Base-by-base conservation (phyloP, 1,140 invertebrate species). In the Hermetia illucens region DNA sequence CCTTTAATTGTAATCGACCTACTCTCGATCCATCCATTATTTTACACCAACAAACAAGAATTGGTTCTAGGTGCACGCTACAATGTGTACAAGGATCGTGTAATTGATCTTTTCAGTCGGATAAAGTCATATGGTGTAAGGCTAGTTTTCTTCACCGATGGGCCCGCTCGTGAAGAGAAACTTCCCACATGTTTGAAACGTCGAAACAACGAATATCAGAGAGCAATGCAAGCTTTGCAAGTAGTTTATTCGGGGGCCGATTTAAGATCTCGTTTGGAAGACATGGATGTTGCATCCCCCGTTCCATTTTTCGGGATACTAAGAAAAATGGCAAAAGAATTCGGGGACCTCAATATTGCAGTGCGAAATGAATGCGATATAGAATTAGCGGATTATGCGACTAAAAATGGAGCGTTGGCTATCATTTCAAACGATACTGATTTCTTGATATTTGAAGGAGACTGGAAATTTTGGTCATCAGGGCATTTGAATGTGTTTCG, bases 351-450 rank as follows among this genome's bases (percentile, higher is more conserved):
- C 13, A 9, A 5, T 13, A 13, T 13, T 13, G 5, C 13, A 32
- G n/a, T 27, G 8, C n/a, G 17, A 17, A 20, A 15, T 18, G 36
- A 37, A 25, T 37, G 36, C 19, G 36, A 37, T 21, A 3, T 21
- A 12, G 36, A 37, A 29, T 10, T 37, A 10, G 21, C 36, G 5
- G 17, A 18, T 2, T 37, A 16, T 18, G 36, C 36, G 5, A 37
- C 21, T 5, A 16, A 27, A 10, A 24, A 37, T 19, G 29, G 29
- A 27, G 36, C 36, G 12, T 12, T 37, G 21, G 36, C 36, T 5
- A n/a, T 37, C n/a, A 24, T 37, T 17, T 18, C 36, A 5, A 21
- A 37, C 13, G 36, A 37, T 16, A 25, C 21, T 2, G 36, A 37
- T 17, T 37, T 37, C 16, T n/a, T 37, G n/a, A 37, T 37, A 17